Evolutionary conservation across 2,888 invertebrate species (phyloP), one percentile per base, ranked within the genome.

Genomic region (Drosophila meridiana): DNA sequence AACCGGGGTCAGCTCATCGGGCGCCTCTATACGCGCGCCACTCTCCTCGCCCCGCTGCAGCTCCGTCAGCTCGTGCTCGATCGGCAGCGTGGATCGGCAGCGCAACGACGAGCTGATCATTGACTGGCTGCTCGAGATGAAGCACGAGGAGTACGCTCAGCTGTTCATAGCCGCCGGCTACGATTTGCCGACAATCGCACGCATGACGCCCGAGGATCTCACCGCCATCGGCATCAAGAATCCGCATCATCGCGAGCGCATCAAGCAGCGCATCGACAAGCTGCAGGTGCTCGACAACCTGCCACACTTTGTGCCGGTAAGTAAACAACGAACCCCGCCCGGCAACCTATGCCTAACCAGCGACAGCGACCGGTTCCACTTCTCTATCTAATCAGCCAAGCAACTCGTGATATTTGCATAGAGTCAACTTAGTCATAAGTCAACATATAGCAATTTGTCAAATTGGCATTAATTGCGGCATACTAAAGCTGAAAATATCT

Each of bases 161-260:
- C 95, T 98, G 69, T 99, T 99, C 93, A 95, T 98, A 76, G 96
- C 97, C 48, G 98, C 99, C 14, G 99, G 99, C 43, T 99, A 99
- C 93, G 99, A 99, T 94, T 95, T 99, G 94, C 97, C 98, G 34
- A 99, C 99, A 2, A 98, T 99, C 91, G 97, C 99, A n/a, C 95
- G 99, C 85, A 99, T 99, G 98, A 99, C 99, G 14, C 99, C 99
- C 0, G 99, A 99, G 94, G 98, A 97, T 94, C 95, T 97, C 86
- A 97, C 97, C 53, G 97, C 96, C 62, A 96, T 97, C 91, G 97
- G 97, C 88, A 98, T 99, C 87, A 99, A 98, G 92, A 99, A 99
- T 94, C 99, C 99, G 43, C 97, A 98, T 93, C 99, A 99, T 93
- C 95, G 99, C 84, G 99, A 99, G 93, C 95, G 97, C 88, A 95